Base-by-base conservation (phyloP, 2,888 invertebrate genomes). In the Graphium colonna region DNA sequence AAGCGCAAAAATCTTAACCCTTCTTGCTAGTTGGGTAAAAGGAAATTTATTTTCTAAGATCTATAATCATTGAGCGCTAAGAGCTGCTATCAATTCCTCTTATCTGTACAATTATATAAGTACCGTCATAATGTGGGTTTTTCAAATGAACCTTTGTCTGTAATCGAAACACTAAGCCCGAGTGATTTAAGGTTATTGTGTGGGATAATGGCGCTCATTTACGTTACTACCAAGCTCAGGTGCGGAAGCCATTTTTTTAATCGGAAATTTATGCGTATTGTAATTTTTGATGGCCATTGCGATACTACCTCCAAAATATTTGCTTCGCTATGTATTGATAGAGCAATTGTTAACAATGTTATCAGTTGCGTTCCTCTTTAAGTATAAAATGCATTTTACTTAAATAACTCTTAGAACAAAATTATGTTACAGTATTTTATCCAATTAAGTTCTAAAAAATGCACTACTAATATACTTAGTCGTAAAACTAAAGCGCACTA, bases 141-240 rank as follows among this genome's bases (percentile, higher is more conserved):
- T 78, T 77, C 71, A 71, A 69, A 68, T 75, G 78, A 79, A 79
- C 85, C 86, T 87, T 88, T 86, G 83, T 86, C 82, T 84, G 87
- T 82, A 84, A 88, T 85, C 84, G 86, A 87, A 86, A 84, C 79
- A 85, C 84, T 87, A 84, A 88, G 84, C 82, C 83, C 69, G 74
- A 81, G 88, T 86, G 86, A 88, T 88, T 88, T 87, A 88, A 85
- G 87, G 85, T 88, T 86, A 88, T 87, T 82, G 85, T 80, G 73
- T 73, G 85, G 86, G 84, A 85, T 87, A 87, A 88, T 83, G 71
- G 82, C 80, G 72, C 76, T 80, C 85, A 84, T 83, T 85, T 82
- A 80, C 77, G 75, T 78, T 75, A 70, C 73, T 68, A 72, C 73
- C 73, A 64, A 72, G 75, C 79, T 75, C 85, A 85, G 87, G 84